A percentile compares a stretch with the other conserved stretches of the same genome.
Evolutionary conservation across 2,888 invertebrate genomes (phyloP).

Genomic region (Agonum fuliginosum): DNA sequence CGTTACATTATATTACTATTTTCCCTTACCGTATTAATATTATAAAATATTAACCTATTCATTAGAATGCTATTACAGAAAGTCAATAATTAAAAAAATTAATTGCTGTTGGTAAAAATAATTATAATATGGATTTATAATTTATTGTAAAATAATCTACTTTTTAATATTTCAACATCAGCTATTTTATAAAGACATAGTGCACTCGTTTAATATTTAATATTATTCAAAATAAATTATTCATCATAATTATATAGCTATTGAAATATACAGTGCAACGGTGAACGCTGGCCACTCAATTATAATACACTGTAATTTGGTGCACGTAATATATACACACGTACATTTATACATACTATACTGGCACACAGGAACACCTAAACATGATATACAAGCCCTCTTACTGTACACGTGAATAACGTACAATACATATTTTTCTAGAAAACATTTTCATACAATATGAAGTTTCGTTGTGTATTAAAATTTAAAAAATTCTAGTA

Average conservation of each 20-base stretch:
- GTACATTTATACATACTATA: not conserved
- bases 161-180: slow-evolving; percentile 11
- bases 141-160: no score
- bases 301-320: slow-evolving; percentile 14
- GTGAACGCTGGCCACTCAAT: slow-evolving; percentile 7
- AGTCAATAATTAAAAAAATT: no score
- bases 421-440: no score
- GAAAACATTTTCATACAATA: slow-evolving; percentile 1
- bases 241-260: slow-evolving; percentile 10
- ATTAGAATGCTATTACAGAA: no score
- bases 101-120: no score
- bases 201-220: slow-evolving; percentile 20
- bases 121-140: no score
- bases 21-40: no score
- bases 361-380: not conserved
- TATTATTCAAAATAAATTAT: slow-evolving; percentile 4
- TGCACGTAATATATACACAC: slow-evolving; percentile 6
- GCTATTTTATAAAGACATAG: slow-evolving; percentile 16
- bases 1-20: no score
- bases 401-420: not conserved
- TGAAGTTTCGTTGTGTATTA: no score
- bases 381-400: not conserved
- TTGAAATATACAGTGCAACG: slow-evolving; percentile 7
- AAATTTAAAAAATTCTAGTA: no score
- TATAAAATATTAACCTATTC: no score